phyloP scores from a whole-genome alignment of 1,140 invertebrate species.

The Periplaneta americana region DNA sequence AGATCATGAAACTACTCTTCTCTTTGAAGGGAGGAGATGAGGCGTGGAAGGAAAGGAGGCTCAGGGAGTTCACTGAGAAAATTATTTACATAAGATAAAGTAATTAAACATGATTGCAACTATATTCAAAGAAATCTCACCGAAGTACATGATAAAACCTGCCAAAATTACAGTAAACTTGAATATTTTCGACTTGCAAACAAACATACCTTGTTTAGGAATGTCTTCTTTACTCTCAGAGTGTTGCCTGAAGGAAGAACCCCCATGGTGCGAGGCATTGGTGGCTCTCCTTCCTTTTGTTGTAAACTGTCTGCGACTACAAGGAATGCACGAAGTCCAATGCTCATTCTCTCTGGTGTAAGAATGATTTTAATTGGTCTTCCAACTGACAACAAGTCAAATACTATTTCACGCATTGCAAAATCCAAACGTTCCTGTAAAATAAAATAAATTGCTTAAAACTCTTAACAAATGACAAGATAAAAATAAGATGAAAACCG shows the following conservation, averaged over 20 bases:
- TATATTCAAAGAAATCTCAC: no score
- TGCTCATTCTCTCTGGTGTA: conserved; percentile 97
- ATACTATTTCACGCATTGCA: conserved; percentile 98
- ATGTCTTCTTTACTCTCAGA: conserved; percentile 92
- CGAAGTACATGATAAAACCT: no score
- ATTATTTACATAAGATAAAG: no score
- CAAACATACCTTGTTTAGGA: conserved; percentile 70
- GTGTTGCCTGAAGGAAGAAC: conserved; percentile 93
- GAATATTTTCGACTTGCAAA: neutral
- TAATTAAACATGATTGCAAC: no score
- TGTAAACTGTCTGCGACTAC: conserved; percentile 98
- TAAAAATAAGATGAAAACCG: neutral
- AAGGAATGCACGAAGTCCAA: conserved; percentile 92
- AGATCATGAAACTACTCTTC: no score
- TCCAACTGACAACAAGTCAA: conserved; percentile 93
- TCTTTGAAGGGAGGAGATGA: no score
- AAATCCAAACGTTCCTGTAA: conserved; percentile 85
- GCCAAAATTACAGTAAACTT: no score
- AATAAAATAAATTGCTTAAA: neutral
- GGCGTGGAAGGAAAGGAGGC: no score
- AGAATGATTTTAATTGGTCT: conserved; percentile 90
- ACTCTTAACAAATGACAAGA: neutral
- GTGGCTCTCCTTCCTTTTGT: conserved; percentile 97
- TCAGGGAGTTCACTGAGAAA: no score
- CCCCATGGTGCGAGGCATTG: conserved; percentile 93